These are phyloP conservation scores for Distichodus sexfasciatus DNA, from an alignment of 2,797 vertebrate genomes.

Conservation along the genomic window DNA sequence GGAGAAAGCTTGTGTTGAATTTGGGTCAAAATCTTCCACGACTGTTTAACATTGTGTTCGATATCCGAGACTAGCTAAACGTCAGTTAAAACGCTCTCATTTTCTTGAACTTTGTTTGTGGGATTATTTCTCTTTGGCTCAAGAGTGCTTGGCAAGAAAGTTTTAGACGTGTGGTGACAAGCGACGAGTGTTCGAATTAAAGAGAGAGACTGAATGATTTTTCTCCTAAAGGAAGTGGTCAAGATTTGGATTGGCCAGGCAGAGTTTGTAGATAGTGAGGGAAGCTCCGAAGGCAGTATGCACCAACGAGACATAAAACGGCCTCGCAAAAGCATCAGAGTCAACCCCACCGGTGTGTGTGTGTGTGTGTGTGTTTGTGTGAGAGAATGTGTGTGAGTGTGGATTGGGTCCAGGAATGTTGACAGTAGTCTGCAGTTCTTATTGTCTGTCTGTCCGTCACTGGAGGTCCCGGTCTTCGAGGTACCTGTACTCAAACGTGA, in stretches of 20 bases:
- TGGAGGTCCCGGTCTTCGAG: conserved; percentile 91
- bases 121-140: conserved; percentile 27
- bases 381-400: conserved; percentile 34
- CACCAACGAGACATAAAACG: conserved; percentile 48
- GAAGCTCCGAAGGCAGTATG: conserved; percentile 48
- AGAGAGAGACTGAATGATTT: not conserved
- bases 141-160: not conserved
- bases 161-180: not conserved
- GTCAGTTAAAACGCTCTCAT: not conserved
- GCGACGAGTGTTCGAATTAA: not conserved
- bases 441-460: conserved; percentile 71
- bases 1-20: not conserved
- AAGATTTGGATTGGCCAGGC: not conserved
- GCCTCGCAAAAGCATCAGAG: conserved; percentile 33
- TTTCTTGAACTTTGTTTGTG: conserved; percentile 6
- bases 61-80: not conserved
- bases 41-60: not conserved
- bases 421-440: conserved; percentile 59
- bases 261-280: conserved; percentile 23
- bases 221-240: not conserved
- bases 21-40: not conserved
- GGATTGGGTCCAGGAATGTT: conserved; percentile 71
- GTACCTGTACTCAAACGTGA: conserved; percentile 92
- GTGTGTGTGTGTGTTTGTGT: conserved; percentile 28
- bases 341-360: conserved; percentile 7